These are phyloP conservation scores for Thereva nobilitata DNA, from an alignment of 2,888 invertebrate genomes.

Conservation along the genomic window DNA sequence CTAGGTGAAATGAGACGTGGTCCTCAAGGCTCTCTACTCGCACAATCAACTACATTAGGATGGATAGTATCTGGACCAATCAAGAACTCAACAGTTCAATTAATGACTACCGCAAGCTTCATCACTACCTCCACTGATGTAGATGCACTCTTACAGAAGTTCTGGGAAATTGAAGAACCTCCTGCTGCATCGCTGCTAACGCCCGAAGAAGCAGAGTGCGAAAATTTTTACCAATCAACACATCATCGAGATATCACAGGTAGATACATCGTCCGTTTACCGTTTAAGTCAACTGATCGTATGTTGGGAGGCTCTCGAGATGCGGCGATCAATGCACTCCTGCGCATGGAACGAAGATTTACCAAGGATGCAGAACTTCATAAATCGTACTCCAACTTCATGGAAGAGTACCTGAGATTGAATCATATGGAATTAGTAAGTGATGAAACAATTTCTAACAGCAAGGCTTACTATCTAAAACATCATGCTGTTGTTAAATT, in stretches of 20 bases:
- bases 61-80: too few relatives aligned
- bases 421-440: neutral
- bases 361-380: neutral
- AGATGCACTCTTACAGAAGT: neutral
- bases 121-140: too few relatives aligned
- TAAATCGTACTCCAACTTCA: neutral
- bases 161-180: conserved; percentile 3
- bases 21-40: too few relatives aligned
- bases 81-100: too few relatives aligned
- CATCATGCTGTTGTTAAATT: conserved; percentile 1
- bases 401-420: neutral
- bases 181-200: neutral
- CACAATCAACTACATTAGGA: too few relatives aligned
- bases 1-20: too few relatives aligned
- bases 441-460: neutral
- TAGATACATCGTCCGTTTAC: too few relatives aligned
- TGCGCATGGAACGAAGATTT: neutral
- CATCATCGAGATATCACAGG: too few relatives aligned
- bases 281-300: too few relatives aligned
- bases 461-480: neutral
- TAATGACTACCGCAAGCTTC: too few relatives aligned
- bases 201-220: neutral
- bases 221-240: too few relatives aligned
- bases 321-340: neutral
- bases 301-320: neutral